phyloP scores from a whole-genome alignment of 2,113 vertebrate species.

The Scopus umbretta region DNA sequence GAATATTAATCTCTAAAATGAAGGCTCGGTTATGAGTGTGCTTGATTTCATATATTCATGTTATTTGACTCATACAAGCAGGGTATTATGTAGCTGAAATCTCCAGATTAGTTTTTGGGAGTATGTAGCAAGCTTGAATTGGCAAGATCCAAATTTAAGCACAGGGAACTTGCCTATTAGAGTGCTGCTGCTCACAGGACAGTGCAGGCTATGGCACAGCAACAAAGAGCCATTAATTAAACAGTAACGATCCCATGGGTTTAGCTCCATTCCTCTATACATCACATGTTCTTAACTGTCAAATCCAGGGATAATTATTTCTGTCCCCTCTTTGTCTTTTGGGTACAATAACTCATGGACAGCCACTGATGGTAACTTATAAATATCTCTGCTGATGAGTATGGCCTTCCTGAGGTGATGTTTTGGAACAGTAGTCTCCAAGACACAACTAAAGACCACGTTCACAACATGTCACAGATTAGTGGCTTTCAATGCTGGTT shows the following conservation, averaged over 20 bases:
- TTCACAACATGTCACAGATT: not conserved
- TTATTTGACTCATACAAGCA: not conserved
- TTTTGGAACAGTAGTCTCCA: conserved; percentile 47
- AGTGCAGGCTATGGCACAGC: conserved; percentile 53
- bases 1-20: not conserved
- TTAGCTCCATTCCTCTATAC: conserved; percentile 63
- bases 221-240: conserved; percentile 60
- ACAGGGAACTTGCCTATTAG: conserved; percentile 18
- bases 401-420: conserved; percentile 38
- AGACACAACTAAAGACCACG: not conserved
- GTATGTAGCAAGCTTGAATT: not conserved
- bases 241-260: conserved; percentile 53
- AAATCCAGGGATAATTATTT: conserved; percentile 61
- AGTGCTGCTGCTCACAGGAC: conserved; percentile 39
- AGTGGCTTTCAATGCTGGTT: conserved; percentile 19
- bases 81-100: not conserved
- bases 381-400: conserved; percentile 54
- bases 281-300: conserved; percentile 52
- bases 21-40: not conserved
- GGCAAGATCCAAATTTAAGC: conserved; percentile 24
- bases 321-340: not conserved
- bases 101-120: not conserved
- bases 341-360: conserved; percentile 43
- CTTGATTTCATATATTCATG: not conserved
- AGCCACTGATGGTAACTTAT: conserved; percentile 37